Conservation (phyloP, 53 echinoderm and acorn worm genomes). For the Mesocentrotus franciscanus region DNA sequence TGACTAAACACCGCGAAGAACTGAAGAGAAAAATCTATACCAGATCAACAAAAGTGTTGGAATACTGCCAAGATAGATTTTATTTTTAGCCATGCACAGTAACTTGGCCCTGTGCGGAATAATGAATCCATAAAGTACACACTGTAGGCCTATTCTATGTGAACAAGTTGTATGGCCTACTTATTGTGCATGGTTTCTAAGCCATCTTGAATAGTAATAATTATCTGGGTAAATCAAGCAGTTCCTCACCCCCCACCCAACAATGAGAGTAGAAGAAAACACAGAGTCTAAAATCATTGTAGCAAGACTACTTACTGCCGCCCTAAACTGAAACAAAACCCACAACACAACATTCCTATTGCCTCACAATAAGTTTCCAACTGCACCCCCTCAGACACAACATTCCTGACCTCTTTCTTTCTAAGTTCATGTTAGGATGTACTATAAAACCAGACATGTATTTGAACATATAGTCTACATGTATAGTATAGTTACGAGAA, state of each 20-base stretch:
- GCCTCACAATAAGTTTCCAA: not conserved
- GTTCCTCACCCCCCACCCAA: not conserved
- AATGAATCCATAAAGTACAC: not conserved
- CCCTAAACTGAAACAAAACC: not conserved
- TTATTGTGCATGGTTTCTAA: slow-evolving; percentile 1
- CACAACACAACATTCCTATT: not conserved
- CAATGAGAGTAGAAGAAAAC: not conserved
- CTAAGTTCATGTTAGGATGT: not conserved
- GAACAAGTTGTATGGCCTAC: not conserved
- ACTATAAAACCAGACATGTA: no score
- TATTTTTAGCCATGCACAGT: not conserved
- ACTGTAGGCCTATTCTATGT: no score
- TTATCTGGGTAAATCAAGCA: not conserved
- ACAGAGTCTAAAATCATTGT: not conserved
- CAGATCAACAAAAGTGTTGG: not conserved
- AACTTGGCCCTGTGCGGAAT: not conserved
- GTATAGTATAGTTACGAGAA: no score
- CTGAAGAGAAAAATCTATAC: not conserved
- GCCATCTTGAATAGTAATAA: not conserved
- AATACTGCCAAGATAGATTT: not conserved
- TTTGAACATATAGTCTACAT: no score
- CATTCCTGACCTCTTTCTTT: not conserved
- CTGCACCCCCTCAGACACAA: not conserved
- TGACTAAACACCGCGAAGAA: not conserved
- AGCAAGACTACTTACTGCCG: not conserved